These are phyloP conservation scores for Valencia hispanica DNA, from an alignment of 2,797 vertebrate genomes.

Conservation along the genomic window DNA sequence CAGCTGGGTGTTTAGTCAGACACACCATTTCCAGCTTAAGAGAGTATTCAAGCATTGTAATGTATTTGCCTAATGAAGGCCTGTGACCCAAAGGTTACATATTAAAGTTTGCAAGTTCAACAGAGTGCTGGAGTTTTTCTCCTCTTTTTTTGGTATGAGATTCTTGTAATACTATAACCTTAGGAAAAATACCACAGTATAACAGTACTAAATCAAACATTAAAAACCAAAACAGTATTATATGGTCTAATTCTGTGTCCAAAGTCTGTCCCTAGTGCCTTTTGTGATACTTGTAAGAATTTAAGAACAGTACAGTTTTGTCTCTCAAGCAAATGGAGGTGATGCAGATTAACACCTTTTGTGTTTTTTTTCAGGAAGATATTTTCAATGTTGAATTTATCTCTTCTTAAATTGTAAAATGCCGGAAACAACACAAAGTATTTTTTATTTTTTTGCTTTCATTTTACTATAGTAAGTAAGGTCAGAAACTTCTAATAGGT, in stretches of 20 bases:
- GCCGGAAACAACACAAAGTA: no score
- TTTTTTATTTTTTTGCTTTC: no score
- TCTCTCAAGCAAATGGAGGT: background rate
- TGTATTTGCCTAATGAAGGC: background rate
- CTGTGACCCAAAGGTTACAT: no score
- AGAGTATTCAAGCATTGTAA: background rate
- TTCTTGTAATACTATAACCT: background rate
- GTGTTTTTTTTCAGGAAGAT: background rate
- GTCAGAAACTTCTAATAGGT: no score
- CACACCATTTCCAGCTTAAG: background rate
- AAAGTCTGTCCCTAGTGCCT: background rate
- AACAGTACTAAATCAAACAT: background rate
- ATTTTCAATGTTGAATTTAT: background rate
- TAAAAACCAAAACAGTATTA: background rate
- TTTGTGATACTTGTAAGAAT: background rate
- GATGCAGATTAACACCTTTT: background rate
- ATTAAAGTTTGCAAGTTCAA: background rate
- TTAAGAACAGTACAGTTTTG: background rate
- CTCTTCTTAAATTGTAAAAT: background rate
- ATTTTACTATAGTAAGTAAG: no score
- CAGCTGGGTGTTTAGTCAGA: background rate
- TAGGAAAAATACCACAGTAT: background rate
- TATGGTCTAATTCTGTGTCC: background rate
- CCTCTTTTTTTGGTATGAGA: background rate
- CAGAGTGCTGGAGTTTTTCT: background rate